These are phyloP conservation scores for Silurus asotus DNA, from an alignment of 2,113 vertebrate species.

Conservation along the genomic window DNA sequence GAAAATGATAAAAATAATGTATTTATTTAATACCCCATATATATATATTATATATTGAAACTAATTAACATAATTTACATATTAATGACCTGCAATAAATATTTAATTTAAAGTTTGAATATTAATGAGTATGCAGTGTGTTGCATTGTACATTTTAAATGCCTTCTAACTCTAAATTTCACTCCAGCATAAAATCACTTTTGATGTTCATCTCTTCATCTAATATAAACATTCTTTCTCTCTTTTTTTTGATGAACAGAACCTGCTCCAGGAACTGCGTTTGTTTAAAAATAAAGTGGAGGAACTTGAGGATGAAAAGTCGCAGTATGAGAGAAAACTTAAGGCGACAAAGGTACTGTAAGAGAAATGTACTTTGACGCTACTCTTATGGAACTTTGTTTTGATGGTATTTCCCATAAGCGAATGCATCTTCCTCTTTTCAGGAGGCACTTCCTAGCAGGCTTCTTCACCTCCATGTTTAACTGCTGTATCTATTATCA, in stretches of 20 bases:
- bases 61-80: no score
- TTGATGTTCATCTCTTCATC: no score
- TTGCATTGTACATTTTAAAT: background rate
- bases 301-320: slow-evolving; percentile 90
- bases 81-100: no score
- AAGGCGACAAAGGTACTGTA: slow-evolving; percentile 88
- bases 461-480: slow-evolving; percentile 2
- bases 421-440: background rate
- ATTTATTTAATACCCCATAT: no score
- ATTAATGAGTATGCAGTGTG: background rate
- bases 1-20: no score
- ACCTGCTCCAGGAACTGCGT: slow-evolving; percentile 84
- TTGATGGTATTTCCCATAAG: background rate
- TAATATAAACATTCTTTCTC: background rate
- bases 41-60: no score
- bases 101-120: background rate
- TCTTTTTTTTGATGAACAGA: slow-evolving; percentile 65
- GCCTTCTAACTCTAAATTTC: background rate
- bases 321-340: slow-evolving; percentile 89
- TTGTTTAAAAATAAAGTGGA: slow-evolving; percentile 90
- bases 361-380: background rate
- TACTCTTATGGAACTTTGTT: background rate
- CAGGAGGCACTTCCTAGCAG: background rate
- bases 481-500: background rate
- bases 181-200: background rate